These are phyloP conservation scores for Danaus chrysippus DNA, from an alignment of 2,888 invertebrate genomes.

Conservation along the genomic window DNA sequence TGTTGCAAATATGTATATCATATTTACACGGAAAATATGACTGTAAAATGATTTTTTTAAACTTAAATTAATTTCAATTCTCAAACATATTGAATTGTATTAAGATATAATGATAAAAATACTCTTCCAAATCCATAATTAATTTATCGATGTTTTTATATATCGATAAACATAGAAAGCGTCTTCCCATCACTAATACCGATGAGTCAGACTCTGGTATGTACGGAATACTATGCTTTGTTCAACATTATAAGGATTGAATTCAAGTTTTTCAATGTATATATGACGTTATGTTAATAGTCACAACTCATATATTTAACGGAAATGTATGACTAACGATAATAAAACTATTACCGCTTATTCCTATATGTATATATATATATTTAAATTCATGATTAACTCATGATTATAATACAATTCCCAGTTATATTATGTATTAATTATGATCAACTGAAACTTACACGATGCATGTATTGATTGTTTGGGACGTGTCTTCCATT, in stretches of 20 bases:
- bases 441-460: neutral
- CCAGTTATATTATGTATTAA: too few species aligned
- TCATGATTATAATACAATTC: too few species aligned
- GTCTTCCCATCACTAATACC: constrained; percentile 30
- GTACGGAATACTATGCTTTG: constrained; percentile 21
- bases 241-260: constrained; percentile 11
- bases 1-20: neutral
- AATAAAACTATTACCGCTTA: too few species aligned
- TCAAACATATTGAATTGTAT: too few species aligned
- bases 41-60: neutral
- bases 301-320: too few species aligned
- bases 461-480: neutral
- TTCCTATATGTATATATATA: too few species aligned
- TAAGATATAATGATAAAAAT: too few species aligned
- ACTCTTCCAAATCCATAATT: neutral
- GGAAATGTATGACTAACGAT: too few species aligned
- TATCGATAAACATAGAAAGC: neutral
- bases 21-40: neutral
- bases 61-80: too few species aligned
- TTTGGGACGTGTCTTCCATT: constrained; percentile 25
- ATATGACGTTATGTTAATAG: neutral
- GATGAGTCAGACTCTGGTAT: constrained; percentile 47
- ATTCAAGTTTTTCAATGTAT: constrained; percentile 6
- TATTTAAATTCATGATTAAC: too few species aligned
- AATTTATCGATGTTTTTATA: constrained; percentile 1